Conservation (phyloP, 2,888 invertebrate genomes). For the Pinctada fucata region DNA sequence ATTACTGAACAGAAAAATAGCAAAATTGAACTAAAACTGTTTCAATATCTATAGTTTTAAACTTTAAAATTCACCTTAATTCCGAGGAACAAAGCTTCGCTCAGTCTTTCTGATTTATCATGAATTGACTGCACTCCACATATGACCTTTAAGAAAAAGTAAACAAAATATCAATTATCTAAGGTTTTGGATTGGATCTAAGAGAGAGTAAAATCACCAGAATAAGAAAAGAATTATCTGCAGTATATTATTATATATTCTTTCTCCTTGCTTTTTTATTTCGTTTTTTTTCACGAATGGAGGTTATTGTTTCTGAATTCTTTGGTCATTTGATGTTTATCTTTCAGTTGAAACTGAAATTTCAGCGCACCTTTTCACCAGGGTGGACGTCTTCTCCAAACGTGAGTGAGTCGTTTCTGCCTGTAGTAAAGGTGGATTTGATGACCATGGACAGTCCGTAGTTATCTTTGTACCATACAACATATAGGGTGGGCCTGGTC, state of each 20-base stretch:
- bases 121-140: constrained; percentile 31
- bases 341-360: too few species aligned
- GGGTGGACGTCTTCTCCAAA: constrained; percentile 45
- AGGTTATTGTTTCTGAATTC: too few species aligned
- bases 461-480: constrained; percentile 33
- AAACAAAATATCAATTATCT: background rate
- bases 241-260: too few species aligned
- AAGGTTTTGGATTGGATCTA: too few species aligned
- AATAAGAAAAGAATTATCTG: too few species aligned
- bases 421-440: constrained; percentile 28
- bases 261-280: too few species aligned
- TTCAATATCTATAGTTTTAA: too few species aligned
- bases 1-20: too few species aligned
- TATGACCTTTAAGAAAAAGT: constrained; percentile 26
- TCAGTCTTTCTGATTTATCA: constrained; percentile 29
- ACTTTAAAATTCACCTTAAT: constrained; percentile 40
- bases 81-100: constrained; percentile 49
- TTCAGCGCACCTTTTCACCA: constrained; percentile 41
- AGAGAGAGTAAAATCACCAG: too few species aligned
- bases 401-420: constrained; percentile 23
- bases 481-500: constrained; percentile 35
- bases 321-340: too few species aligned
- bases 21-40: too few species aligned
- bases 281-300: too few species aligned
- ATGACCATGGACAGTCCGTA: constrained; percentile 19